Evolutionary conservation across 2,113 vertebrate genomes (phyloP), one percentile per base, ranked within the genome.

Genomic region (Perca flavescens): DNA sequence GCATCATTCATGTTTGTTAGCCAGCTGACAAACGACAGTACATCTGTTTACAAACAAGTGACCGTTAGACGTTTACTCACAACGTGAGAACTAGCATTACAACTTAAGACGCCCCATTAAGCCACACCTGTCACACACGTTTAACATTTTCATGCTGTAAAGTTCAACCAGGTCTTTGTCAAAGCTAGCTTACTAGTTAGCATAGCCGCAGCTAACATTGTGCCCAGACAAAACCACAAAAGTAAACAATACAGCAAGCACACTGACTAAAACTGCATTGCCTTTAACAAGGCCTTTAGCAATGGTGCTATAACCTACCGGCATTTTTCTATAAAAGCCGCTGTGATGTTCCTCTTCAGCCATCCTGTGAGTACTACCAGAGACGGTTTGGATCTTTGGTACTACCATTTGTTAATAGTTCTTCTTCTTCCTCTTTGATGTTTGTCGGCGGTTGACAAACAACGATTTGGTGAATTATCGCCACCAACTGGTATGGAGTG

Each of bases 181-280:
- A 64, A 64, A 64, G 74, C 87, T 89, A 89, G 77, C 87, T 70
- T 17, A 70, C 56, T 46, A 46, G 74, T 79, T 89, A 86, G 84
- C 84, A 76, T 68, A 53, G 43, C 64, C 21, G 1, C 22, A 14
- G 69, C 74, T 84, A 84, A 78, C 74, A 73, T 0, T 65, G 61
- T 65, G 19, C 40, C 73, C 62, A 69, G n/a, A 79, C 34, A 57
- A 13, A 58, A 19, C 7, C 72, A 54, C 15, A 34, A 8, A 47
- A 47, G 8, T 56, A 66, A 70, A 56, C 67, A 64, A 14, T 13
- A 57, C 8, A 71, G 22, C 21, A 12, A 17, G 10, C 22, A 49
- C 13, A 2, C 16, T 2, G 53, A 13, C 10, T 49, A 4, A 49
- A 25, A 0, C 9, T 21, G 17, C 0, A 1, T 11, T 12, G 31